Base-by-base conservation (phyloP, 2,113 vertebrate species). In the Trichechus manatus region DNA sequence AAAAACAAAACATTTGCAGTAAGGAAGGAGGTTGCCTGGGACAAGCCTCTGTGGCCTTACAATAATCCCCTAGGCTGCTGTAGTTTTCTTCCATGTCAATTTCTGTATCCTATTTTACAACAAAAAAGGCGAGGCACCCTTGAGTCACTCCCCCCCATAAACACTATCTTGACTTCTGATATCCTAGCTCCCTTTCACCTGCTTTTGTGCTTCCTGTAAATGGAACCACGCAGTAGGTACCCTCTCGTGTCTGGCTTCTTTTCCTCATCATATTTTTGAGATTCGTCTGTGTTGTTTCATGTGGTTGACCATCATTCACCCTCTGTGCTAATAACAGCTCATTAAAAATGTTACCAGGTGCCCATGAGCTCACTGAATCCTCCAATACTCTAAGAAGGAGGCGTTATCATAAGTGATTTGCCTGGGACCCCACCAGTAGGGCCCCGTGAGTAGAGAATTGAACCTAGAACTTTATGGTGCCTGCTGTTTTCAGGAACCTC, bases 261-360 rank as follows among this genome's bases (percentile, higher is more conserved):
- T 5, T 47, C 14, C 17, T 31, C 19, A 3, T 36, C 3, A 2
- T 13, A 20, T 27, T 68, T 70, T 27, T 72, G 70, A 80, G 89
- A 9, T 15, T 27, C 3, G 0, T 3, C 27, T 27, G 7, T 0
- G 6, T 53, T 0, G 1, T 22, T 19, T 31, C 23, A 39, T 5
- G 15, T 3, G 42, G 0, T 2, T 27, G 39, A 70, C 50, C 23
- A 25, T 39, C 75, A 25, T 20, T 47, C 63, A 66, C 1, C 25
- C 13, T 66, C 77, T n/a, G 42, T 44, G 59, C 33, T 22, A 31
- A 79, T 0, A 39, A 44, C 2, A 3, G 70, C 70, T 29, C 4
- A 3, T 66, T 72, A 85, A 64, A 20, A 63, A 74, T 36, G 39
- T 93, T 92, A 75, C 39, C 36, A 7, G 13, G 17, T 42, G 22